phyloP scores from a whole-genome alignment of 37 sponge, comb jelly and placozoan species.

The Chondrosia reniformis region DNA sequence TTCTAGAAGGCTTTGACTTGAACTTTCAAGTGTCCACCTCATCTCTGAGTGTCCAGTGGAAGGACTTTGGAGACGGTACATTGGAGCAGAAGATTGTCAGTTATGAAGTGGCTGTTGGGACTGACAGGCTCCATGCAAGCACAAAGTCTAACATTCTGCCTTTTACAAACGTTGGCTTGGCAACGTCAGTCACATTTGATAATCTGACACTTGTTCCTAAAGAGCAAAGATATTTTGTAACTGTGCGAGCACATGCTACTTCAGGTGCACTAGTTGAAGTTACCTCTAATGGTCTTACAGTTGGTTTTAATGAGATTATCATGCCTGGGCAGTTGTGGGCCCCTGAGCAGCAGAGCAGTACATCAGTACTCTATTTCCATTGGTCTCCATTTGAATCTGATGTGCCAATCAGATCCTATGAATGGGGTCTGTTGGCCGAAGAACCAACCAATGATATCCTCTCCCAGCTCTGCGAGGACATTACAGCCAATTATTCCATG shows the following conservation, averaged over 20 bases:
- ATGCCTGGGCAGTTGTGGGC: slow-evolving; percentile 44
- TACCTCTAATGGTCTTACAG: slow-evolving; percentile 75
- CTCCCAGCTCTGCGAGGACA: slow-evolving; percentile 34
- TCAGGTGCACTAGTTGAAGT: slow-evolving; percentile 57
- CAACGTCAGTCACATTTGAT: slow-evolving; percentile 35
- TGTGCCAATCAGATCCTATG: slow-evolving; percentile 63
- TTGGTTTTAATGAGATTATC: slow-evolving; percentile 34
- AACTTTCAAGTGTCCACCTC: slow-evolving; percentile 63
- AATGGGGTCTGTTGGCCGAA: slow-evolving; percentile 56
- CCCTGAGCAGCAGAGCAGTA: slow-evolving; percentile 45
- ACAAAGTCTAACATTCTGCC: slow-evolving; percentile 72
- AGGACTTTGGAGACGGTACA: slow-evolving; percentile 59
- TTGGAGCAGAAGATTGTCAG: slow-evolving; percentile 56
- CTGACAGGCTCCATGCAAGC: slow-evolving; percentile 43
- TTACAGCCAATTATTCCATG: slow-evolving; percentile 5
- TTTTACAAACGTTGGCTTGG: slow-evolving; percentile 52
- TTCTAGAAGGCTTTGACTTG: slow-evolving; percentile 48
- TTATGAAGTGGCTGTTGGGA: slow-evolving; percentile 76
- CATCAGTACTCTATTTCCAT: slow-evolving; percentile 23
- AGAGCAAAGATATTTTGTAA: slow-evolving; percentile 57
- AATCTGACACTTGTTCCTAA: slow-evolving; percentile 53
- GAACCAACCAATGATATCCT: slow-evolving; percentile 19
- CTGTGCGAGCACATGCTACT: slow-evolving; percentile 71
- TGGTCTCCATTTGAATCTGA: slow-evolving; percentile 77
- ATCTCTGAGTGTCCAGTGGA: slow-evolving; percentile 54